Percentiles rank a stretch among this genome's conserved stretches.
phyloP scores from a whole-genome alignment of 2,888 invertebrate genomes.

The Theretra japonica region DNA sequence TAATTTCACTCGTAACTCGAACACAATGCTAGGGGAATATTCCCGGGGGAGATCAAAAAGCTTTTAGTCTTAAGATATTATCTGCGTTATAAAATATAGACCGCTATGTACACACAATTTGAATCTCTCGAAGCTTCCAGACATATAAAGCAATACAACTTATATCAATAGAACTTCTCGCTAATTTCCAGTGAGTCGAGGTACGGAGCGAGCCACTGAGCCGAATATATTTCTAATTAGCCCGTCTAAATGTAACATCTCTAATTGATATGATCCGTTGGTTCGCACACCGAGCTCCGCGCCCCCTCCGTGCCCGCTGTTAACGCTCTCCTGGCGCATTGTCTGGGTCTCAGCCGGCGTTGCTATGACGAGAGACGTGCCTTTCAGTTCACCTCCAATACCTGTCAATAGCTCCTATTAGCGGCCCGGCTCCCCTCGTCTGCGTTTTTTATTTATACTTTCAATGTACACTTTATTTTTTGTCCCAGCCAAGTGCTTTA shows the following conservation, averaged over 20 bases:
- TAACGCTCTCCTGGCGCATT: slow-evolving; percentile 25
- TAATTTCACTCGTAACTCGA: background rate
- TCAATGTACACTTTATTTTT: slow-evolving; percentile 8
- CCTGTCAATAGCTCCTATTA: slow-evolving; percentile 23
- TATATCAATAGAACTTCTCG: background rate
- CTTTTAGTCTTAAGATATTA: background rate
- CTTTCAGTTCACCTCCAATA: slow-evolving; percentile 37
- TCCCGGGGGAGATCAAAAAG: background rate
- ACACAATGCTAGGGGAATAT: slow-evolving; percentile 5
- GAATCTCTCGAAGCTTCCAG: background rate
- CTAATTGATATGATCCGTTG: slow-evolving; percentile 10
- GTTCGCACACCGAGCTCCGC: background rate
- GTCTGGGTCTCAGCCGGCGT: slow-evolving; percentile 40
- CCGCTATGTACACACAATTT: background rate
- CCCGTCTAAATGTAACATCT: slow-evolving; percentile 8
- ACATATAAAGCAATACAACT: background rate
- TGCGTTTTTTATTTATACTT: slow-evolving; percentile 15
- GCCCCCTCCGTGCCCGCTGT: background rate
- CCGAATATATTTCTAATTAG: slow-evolving; percentile 1
- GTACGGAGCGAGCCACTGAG: background rate
- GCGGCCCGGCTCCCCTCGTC: background rate
- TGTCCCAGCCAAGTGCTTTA: slow-evolving; percentile 11
- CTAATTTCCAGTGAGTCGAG: background rate
- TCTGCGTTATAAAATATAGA: too few species aligned
- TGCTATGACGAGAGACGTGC: slow-evolving; percentile 63